A percentile compares a stretch with the other conserved stretches of the same genome.
phyloP scores from a whole-genome alignment of 2,113 vertebrate genomes.

The Actenoides hombroni region DNA sequence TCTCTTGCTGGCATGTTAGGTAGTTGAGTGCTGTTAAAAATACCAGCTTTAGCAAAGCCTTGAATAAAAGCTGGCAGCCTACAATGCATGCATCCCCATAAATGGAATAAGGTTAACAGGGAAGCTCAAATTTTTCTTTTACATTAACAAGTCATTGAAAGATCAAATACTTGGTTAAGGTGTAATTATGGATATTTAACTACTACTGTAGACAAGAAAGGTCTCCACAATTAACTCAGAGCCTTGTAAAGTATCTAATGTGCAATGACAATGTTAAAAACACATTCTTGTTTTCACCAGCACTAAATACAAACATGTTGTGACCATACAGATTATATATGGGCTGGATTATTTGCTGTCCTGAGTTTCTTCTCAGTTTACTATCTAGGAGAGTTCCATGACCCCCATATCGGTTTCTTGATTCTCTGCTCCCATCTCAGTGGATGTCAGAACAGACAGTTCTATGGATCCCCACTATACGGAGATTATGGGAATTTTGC shows the following conservation, averaged over 20 bases:
- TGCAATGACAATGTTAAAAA: neutral
- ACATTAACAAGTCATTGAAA: neutral
- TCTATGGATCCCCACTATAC: neutral
- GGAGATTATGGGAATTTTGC: neutral
- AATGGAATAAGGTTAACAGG: neutral
- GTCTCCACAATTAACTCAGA: neutral
- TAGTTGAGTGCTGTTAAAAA: neutral
- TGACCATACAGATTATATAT: neutral
- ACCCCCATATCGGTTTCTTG: neutral
- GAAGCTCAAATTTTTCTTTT: neutral
- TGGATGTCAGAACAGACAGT: neutral
- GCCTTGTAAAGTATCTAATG: neutral
- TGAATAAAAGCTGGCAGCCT: neutral
- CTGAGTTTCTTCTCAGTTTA: neutral
- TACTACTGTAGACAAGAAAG: neutral
- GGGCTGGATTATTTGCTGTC: neutral
- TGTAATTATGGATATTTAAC: neutral
- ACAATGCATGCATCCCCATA: neutral
- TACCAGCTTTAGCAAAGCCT: neutral
- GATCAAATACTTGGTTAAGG: neutral
- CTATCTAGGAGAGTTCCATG: neutral
- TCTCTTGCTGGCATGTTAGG: neutral
- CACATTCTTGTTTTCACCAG: neutral
- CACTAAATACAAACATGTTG: neutral
- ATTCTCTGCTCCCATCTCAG: neutral